phyloP scores from a whole-genome alignment of 2,113 vertebrate genomes.

The Turnix velox region DNA sequence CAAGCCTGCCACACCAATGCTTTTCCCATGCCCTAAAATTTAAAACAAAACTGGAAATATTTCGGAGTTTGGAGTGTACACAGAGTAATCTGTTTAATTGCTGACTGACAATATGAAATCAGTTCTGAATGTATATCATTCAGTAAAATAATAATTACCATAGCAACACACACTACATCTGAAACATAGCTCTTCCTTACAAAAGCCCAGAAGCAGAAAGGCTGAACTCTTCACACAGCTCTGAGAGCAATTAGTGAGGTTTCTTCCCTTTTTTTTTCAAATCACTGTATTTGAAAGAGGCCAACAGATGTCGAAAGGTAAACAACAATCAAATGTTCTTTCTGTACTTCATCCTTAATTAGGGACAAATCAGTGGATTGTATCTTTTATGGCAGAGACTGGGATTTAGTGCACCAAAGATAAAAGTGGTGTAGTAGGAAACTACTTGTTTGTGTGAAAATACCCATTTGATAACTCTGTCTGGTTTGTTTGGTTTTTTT shows the following conservation, averaged over 20 bases:
- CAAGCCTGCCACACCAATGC: background rate
- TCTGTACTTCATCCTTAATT: constrained; percentile 26
- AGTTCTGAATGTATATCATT: constrained; percentile 61
- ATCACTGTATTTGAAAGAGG: constrained; percentile 33
- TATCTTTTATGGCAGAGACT: background rate
- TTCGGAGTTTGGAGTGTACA: constrained; percentile 32
- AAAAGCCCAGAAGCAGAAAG: constrained; percentile 48
- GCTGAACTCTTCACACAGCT: constrained; percentile 45
- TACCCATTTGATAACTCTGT: background rate
- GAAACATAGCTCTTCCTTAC: constrained; percentile 33
- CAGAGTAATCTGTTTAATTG: constrained; percentile 67
- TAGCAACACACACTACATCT: constrained; percentile 65
- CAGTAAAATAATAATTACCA: constrained; percentile 74
- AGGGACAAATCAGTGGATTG: constrained; percentile 30
- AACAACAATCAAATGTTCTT: constrained; percentile 47
- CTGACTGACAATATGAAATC: constrained; percentile 63
- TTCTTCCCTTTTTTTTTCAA: constrained; percentile 43
- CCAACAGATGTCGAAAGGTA: constrained; percentile 47
- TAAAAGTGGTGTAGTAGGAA: background rate
- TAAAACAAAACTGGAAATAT: constrained; percentile 36
- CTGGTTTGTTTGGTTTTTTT: background rate
- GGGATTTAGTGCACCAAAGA: background rate
- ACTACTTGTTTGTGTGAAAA: constrained; percentile 27
- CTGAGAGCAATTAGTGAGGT: constrained; percentile 50
- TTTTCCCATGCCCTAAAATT: background rate